phyloP scores from a whole-genome alignment of 2,797 vertebrate species.

The Yasuhikotakia modesta region DNA sequence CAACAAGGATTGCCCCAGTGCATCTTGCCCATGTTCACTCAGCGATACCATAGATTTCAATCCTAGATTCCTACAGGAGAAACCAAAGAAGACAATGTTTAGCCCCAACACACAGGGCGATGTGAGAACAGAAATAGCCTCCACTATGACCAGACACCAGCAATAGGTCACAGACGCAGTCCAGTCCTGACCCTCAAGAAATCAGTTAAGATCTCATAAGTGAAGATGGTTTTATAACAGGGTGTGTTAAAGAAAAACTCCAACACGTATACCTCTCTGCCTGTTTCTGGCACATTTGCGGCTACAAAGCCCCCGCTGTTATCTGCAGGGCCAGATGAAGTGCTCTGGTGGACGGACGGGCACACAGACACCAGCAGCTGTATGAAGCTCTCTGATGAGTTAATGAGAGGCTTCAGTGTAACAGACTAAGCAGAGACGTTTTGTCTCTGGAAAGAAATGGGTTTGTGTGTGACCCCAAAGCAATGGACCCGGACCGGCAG shows the following conservation, averaged over 20 bases:
- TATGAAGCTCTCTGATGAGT: slow-evolving; percentile 38
- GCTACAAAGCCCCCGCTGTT: slow-evolving; percentile 51
- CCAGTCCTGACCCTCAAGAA: slow-evolving; percentile 24
- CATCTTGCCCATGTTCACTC: neutral
- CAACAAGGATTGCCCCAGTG: no score
- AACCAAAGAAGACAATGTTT: neutral
- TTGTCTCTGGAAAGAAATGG: slow-evolving; percentile 28
- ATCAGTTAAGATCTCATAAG: slow-evolving; percentile 13
- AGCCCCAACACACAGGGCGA: neutral
- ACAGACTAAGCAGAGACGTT: slow-evolving; percentile 45
- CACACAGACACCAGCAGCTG: slow-evolving; percentile 40
- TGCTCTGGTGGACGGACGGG: slow-evolving; percentile 30
- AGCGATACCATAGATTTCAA: neutral
- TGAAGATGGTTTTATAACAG: slow-evolving; percentile 28
- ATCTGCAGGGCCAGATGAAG: slow-evolving; percentile 24
- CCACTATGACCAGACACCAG: neutral
- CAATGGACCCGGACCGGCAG: slow-evolving; percentile 33
- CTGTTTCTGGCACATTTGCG: slow-evolving; percentile 34
- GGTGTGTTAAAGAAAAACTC: slow-evolving; percentile 17
- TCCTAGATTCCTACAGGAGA: neutral
- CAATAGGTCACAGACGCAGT: neutral
- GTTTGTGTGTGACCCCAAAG: slow-evolving; percentile 26
- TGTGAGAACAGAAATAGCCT: slow-evolving; percentile 22
- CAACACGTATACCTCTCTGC: slow-evolving; percentile 14
- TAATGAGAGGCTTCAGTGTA: slow-evolving; percentile 48